Base-by-base conservation (phyloP, 2,113 vertebrate genomes). In the Hippocampus abdominalis region DNA sequence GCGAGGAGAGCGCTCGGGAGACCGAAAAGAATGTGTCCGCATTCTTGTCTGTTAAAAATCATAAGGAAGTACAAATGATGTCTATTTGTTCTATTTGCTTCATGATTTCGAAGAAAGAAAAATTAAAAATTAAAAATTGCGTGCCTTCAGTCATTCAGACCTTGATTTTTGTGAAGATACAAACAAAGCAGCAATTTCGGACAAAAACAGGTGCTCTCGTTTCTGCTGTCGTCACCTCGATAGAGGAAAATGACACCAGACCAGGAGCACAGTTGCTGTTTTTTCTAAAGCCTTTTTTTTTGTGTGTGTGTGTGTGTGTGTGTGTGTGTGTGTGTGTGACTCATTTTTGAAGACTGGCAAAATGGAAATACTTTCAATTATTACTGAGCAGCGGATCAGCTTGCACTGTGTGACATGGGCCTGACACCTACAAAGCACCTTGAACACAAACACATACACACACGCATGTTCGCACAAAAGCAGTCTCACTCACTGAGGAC, bases 341-440 rank as follows among this genome's bases (percentile, higher is more conserved):
- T 78, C 78, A 86, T 74, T 81, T 78, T 81, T 83, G 84, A 88
- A 82, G 82, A 88, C 82, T 73, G 78, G 71, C 83, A 82, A 89
- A 89, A 90, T 87, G 92, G 90, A 92, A 92, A 92, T 84, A 87
- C 90, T 90, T 87, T 93, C 87, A 92, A 92, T 92, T 89, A 93
- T 93, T 93, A 93, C 91, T 92, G 91, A 92, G 91, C 88, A 87
- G 83, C 70, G 81, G 91, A 91, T 92, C 89, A 3, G 66, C 79
- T 92, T 91, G 87, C 90, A 80, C 57, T n/a, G 76, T 72, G 54
- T 88, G 88, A 88, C 77, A 83, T 81, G 68, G 67, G 57, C 69
- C 8, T 78, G 76, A 77, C 76, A 81, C 65, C 74, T 66, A 82
- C 78, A 84, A 87, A 79, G 76, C 73, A 70, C 75, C 75, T 81